Conservation (phyloP, 2,888 invertebrate species). For the Perithous albicinctus region DNA sequence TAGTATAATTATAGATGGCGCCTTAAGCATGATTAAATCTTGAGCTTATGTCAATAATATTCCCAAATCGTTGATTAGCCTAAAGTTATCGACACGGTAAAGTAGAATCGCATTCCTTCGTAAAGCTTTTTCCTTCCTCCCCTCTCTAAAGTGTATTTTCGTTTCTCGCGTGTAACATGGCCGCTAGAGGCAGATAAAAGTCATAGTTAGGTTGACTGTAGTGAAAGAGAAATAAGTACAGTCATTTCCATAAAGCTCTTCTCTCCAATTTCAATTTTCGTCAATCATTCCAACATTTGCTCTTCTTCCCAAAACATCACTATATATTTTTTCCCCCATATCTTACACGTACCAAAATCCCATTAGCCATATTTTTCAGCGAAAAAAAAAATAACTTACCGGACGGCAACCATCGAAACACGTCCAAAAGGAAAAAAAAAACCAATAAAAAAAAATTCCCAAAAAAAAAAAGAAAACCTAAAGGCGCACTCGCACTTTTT, state of each 20-base stretch:
- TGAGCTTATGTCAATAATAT: conserved; percentile 4
- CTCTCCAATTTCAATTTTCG: conserved; percentile 42
- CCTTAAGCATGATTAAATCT: neutral
- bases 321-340: neutral
- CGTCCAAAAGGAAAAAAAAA: conserved; percentile 69
- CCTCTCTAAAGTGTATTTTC: conserved; percentile 62
- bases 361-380: conserved; percentile 22
- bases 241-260: conserved; percentile 50
- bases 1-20: neutral
- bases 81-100: conserved; percentile 51
- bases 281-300: neutral
- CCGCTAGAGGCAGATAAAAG: conserved; percentile 62
- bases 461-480: conserved; percentile 9
- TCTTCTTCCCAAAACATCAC: neutral
- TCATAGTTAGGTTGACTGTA: too few species aligned
- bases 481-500: conserved; percentile 51
- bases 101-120: conserved; percentile 53
- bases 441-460: conserved; percentile 11
- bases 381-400: conserved; percentile 74
- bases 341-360: too few species aligned
- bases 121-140: conserved; percentile 4
- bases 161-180: conserved; percentile 66
- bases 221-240: conserved; percentile 48
- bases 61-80: conserved; percentile 36
- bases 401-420: conserved; percentile 80